Evolutionary conservation across 2,797 vertebrate genomes (phyloP), one percentile per base, ranked within the genome.

Genomic region (Simalia tracyae): DNA sequence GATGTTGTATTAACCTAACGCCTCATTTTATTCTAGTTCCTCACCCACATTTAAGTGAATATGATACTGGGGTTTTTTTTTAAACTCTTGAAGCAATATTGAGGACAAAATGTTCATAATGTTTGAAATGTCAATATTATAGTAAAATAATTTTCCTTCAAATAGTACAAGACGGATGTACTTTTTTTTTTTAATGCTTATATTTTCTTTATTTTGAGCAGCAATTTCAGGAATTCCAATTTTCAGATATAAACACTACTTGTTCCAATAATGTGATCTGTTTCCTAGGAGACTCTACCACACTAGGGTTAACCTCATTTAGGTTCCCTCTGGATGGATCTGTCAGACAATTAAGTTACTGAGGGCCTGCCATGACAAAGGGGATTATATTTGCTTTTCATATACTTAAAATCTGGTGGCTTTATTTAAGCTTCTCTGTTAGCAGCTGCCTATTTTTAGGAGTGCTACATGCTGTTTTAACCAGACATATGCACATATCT

Each of bases 121-220:
- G 72, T 91, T 11, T 76, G 91, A 4, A 31, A 50, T 91, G 84
- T 60, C 91, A 95, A 92, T 17, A 64, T 87, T 89, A 24, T 93
- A 11, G 87, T 92, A 90, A 90, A 96, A 91, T 85, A 19, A 28
- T 93, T 90, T 87, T 84, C 2, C 26, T 91, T 63, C 0, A 4
- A 2, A 86, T 86, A 87, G 63, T 61, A 54, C 12, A 14, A 60
- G 5, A 95, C 92, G 94, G 92, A 95, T 91, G 57, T 95, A 95
- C 72, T 96, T 22, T 24, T 96, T 95, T 95, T 36, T 36, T 36
- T 36, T 1, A 36, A 36, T 89, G 95, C 36, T 50, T 36, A 4
- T 95, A 94, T 96, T 97, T 97, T 87, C 93, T 94, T 94, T 92
- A 94, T 95, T 95, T 96, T 93, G 93, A 92, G 94, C 88, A 95